phyloP scores from a whole-genome alignment of 1,140 invertebrate species.

The Drosophila nasuta region DNA sequence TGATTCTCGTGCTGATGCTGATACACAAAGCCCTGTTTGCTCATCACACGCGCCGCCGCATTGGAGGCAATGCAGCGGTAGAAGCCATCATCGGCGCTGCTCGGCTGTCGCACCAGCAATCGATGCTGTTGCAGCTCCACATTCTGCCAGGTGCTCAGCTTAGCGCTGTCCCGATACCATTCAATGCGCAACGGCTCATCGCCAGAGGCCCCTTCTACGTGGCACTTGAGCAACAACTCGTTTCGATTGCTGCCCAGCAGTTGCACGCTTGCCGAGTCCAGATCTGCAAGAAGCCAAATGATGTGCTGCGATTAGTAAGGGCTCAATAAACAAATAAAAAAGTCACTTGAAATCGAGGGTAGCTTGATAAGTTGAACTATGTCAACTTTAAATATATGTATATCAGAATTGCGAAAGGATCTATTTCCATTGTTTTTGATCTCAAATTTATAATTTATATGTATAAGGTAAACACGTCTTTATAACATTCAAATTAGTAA shows the following conservation, averaged over 20 bases:
- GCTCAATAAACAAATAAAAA: too few species aligned
- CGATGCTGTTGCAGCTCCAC: slow-evolving; percentile 88
- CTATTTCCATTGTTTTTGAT: too few species aligned
- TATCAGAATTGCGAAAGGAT: too few species aligned
- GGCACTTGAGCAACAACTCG: slow-evolving; percentile 90
- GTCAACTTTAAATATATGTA: too few species aligned
- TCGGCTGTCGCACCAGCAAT: slow-evolving; percentile 87
- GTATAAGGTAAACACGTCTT: too few species aligned
- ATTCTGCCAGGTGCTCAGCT: slow-evolving; percentile 87
- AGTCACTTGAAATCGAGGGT: too few species aligned
- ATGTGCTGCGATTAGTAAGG: not conserved
- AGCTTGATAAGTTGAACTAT: too few species aligned
- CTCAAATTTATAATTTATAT: too few species aligned
- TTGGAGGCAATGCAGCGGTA: slow-evolving; percentile 92
- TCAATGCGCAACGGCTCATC: slow-evolving; percentile 89
- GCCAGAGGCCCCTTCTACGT: slow-evolving; percentile 88
- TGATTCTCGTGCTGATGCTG: slow-evolving; percentile 39
- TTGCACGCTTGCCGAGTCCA: slow-evolving; percentile 88
- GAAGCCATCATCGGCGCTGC: slow-evolving; percentile 88
- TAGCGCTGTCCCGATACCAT: slow-evolving; percentile 91
- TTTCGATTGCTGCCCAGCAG: slow-evolving; percentile 87
- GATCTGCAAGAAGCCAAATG: slow-evolving; percentile 86
- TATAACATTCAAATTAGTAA: too few species aligned
- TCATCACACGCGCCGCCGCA: slow-evolving; percentile 89
- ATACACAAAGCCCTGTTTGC: slow-evolving; percentile 87